Percentiles rank a stretch among this genome's conserved stretches.
Conservation (phyloP, 37 sponge, comb jelly and placozoan species). For the Halisarca cf. caerulea region DNA sequence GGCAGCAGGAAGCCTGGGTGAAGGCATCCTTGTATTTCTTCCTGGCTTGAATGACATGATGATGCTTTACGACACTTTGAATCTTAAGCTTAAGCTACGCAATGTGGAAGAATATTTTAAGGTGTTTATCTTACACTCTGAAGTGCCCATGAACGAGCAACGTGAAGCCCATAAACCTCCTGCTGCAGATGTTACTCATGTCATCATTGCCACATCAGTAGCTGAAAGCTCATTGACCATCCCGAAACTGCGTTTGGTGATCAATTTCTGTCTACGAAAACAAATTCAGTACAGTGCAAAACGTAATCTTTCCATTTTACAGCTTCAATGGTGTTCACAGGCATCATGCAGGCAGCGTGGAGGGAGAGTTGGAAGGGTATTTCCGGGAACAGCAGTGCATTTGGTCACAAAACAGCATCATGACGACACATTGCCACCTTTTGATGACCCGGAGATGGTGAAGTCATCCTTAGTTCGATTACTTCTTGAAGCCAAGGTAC, state of each 20-base stretch:
- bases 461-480: constrained; percentile 53
- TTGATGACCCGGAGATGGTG: constrained; percentile 62
- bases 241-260: constrained; percentile 60
- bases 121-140: constrained; percentile 72
- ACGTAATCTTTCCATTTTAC: constrained; percentile 38
- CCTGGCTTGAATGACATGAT: constrained; percentile 66
- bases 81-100: not conserved
- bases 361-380: constrained; percentile 73
- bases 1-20: constrained; percentile 44
- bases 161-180: constrained; percentile 47
- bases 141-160: constrained; percentile 74
- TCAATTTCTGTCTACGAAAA: constrained; percentile 71
- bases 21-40: constrained; percentile 62
- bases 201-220: constrained; percentile 73
- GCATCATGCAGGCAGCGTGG: constrained; percentile 73
- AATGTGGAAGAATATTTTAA: constrained; percentile 20
- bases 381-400: constrained; percentile 56
- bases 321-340: constrained; percentile 64
- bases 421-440: constrained; percentile 31
- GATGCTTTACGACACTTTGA: constrained; percentile 37
- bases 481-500: constrained; percentile 58
- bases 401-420: constrained; percentile 54
- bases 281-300: constrained; percentile 45
- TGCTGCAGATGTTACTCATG: constrained; percentile 33
- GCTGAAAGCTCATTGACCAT: constrained; percentile 85